These are phyloP conservation scores for Ateles fusciceps DNA, from an alignment of 2,797 vertebrate genomes.

Conservation along the genomic window DNA sequence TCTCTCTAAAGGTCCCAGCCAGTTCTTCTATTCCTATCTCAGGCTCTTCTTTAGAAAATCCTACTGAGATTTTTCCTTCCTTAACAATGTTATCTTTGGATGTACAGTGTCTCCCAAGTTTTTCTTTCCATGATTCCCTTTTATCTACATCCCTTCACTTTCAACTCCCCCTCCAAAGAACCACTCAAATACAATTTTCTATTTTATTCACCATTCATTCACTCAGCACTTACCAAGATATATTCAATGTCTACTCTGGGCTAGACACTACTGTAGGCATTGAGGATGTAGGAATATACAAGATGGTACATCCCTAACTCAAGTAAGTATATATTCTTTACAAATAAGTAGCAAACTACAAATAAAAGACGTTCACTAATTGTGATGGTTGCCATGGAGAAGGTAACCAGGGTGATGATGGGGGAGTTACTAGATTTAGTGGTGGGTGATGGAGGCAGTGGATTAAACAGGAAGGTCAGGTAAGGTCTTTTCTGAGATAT, in stretches of 20 bases:
- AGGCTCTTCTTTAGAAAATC: neutral
- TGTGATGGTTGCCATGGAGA: neutral
- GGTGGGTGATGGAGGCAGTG: rapidly evolving
- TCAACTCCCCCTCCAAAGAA: neutral
- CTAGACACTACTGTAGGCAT: rapidly evolving
- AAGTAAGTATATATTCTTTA: neutral
- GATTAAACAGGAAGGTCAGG: neutral
- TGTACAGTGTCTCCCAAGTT: neutral
- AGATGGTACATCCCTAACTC: neutral
- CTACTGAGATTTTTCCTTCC: neutral
- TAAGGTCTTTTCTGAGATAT: neutral
- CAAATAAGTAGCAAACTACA: neutral
- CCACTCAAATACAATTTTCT: neutral
- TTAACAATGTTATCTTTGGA: neutral
- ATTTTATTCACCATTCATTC: neutral
- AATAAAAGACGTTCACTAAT: neutral
- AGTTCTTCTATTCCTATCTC: rapidly evolving
- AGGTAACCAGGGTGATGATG: neutral
- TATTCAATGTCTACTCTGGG: neutral
- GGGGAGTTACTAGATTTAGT: neutral
- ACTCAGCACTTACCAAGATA: neutral
- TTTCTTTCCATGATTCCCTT: neutral
- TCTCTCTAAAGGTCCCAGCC: neutral
- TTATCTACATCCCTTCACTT: neutral
- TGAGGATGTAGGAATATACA: neutral